Evolutionary conservation across 2,113 vertebrate species (phyloP), one percentile per base, ranked within the genome.

Genomic region (Neolamprologus brichardi): DNA sequence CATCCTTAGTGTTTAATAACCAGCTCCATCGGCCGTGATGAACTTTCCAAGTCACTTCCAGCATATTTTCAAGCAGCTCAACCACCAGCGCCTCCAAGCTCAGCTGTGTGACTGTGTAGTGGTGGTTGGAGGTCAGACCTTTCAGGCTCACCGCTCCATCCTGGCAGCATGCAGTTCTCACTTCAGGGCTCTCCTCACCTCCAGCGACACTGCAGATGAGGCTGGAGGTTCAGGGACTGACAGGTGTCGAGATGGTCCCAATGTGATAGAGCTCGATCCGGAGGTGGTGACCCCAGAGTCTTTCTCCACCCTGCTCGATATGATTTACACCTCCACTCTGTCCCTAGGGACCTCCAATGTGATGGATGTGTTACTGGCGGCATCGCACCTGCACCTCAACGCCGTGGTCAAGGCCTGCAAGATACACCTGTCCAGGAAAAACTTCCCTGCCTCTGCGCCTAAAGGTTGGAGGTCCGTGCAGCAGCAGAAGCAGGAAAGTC

Each of bases 281-380:
- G 98, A 97, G 72, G 98, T 99, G 37, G 98, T 99, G 91, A 99
- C 98, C 9, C 97, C 98, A 0, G 98, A 99, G 93, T 98, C 98
- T 39, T 98, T 99, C 83, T 97, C 98, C 2, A 97, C 97, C 1
- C 95, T 99, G 86, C 96, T 99, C 12, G 98, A 99, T 88, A 99
- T 99, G 98, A 98, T 99, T 96, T 99, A 99, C 49, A 98, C 98
- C 2, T 99, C 98, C 87, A 98, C 97, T 1, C 97, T 99, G 2
- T 97, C 98, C 89, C 95, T 98, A 5, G 96, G 97, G 17, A 96
- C 97, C 87, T 98, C 98, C 90, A 98, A 99, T 1, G 98, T 98
- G n/a, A 99, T 99, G 98, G 98, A 99, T 64, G 97, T 99, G 81
- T 94, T 99, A 90, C 53, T 99, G 93, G 98, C 98, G 1, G 98